These are phyloP conservation scores for Acrobasis suavella DNA, from an alignment of 2,888 invertebrate species.

Conservation along the genomic window DNA sequence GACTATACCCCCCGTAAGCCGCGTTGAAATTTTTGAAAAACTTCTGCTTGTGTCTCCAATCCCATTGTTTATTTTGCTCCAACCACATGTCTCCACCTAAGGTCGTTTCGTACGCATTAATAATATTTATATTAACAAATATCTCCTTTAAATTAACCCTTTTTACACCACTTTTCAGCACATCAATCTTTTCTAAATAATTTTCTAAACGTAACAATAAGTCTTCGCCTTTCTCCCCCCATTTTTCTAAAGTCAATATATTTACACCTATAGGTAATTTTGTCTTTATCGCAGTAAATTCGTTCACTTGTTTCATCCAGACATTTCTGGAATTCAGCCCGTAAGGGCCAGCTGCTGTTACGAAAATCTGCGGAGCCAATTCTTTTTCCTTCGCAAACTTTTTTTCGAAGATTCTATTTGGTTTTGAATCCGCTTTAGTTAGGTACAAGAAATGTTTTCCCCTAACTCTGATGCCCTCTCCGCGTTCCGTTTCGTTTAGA, in stretches of 20 bases:
- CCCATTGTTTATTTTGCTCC: constrained; percentile 73
- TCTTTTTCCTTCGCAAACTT: constrained; percentile 62
- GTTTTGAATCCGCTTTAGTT: constrained; percentile 50
- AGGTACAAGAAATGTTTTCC: constrained; percentile 62
- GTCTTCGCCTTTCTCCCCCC: constrained; percentile 77
- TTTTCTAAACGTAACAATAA: constrained; percentile 90
- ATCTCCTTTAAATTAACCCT: constrained; percentile 81
- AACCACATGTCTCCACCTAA: constrained; percentile 86
- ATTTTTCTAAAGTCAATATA: constrained; percentile 89
- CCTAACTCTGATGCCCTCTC: constrained; percentile 41
- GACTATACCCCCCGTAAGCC: constrained; percentile 40
- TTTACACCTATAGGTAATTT: constrained; percentile 87
- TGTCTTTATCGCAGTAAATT: constrained; percentile 71
- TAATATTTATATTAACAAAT: constrained; percentile 80
- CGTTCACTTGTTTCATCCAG: constrained; percentile 64
- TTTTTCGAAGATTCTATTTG: constrained; percentile 61
- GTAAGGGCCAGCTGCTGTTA: constrained; percentile 33
- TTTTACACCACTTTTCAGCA: constrained; percentile 74
- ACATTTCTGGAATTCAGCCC: constrained; percentile 35
- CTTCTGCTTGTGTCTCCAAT: constrained; percentile 69
- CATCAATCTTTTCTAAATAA: constrained; percentile 86
- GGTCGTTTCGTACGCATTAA: constrained; percentile 83
- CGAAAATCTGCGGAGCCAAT: constrained; percentile 45
- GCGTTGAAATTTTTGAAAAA: constrained; percentile 56
- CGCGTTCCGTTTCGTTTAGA: constrained; percentile 52